These are phyloP conservation scores for Scrobipalpa costella DNA, from an alignment of 2,888 invertebrate species.

Conservation along the genomic window DNA sequence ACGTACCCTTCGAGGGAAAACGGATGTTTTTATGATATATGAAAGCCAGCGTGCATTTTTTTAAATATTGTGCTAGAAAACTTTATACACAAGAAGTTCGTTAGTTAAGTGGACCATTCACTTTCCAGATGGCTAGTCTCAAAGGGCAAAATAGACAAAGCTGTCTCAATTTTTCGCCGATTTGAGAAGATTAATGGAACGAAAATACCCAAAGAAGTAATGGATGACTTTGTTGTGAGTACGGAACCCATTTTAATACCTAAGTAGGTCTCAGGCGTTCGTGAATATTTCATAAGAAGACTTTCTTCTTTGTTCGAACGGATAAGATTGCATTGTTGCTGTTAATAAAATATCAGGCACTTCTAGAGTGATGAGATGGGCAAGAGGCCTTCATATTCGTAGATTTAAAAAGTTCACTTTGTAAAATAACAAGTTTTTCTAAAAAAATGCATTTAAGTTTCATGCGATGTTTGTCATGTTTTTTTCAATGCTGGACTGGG, in stretches of 20 bases:
- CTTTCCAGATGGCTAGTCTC: constrained; percentile 54
- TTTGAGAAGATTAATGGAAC: constrained; percentile 59
- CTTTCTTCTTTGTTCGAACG: background rate
- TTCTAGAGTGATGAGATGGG: too few relatives aligned
- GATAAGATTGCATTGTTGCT: background rate
- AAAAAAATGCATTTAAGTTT: too few relatives aligned
- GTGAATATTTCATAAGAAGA: constrained; percentile 3
- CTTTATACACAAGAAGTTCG: background rate
- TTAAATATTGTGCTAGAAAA: too few relatives aligned
- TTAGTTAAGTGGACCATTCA: background rate
- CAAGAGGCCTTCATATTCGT: too few relatives aligned
- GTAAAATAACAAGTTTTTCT: too few relatives aligned
- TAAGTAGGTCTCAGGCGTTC: constrained; percentile 8
- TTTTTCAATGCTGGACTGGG: too few relatives aligned
- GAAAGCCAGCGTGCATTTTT: too few relatives aligned
- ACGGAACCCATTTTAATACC: constrained; percentile 24
- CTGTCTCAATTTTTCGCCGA: constrained; percentile 51
- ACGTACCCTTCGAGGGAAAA: too few relatives aligned
- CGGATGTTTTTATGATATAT: too few relatives aligned
- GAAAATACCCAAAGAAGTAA: constrained; percentile 53
- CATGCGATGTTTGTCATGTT: too few relatives aligned
- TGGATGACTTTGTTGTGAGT: constrained; percentile 61
- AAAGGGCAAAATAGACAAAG: constrained; percentile 51
- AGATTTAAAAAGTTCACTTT: too few relatives aligned
- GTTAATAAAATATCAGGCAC: too few relatives aligned